Percentiles rank a stretch among this genome's conserved stretches.
These are phyloP conservation scores for Protaetia brevitarsis DNA, from an alignment of 1,140 invertebrate species.

Conservation along the genomic window DNA sequence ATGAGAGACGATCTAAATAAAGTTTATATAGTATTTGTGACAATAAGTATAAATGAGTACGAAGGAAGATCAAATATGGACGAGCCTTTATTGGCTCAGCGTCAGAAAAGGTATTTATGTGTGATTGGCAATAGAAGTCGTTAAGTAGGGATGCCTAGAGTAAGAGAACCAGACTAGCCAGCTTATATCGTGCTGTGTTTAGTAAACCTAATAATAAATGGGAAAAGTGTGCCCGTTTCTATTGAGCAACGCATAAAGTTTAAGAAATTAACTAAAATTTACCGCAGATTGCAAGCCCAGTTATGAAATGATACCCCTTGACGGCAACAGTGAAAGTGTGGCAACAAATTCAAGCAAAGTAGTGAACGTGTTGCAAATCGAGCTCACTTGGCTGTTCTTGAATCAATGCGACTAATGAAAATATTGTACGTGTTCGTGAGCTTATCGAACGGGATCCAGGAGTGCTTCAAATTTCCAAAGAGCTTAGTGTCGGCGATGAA, in stretches of 20 bases:
- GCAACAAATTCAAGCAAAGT: too few species aligned
- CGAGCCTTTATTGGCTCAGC: not conserved
- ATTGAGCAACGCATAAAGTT: constrained; percentile 3
- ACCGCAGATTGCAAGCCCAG: not conserved
- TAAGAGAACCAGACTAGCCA: not conserved
- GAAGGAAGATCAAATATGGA: not conserved
- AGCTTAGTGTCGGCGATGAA: constrained; percentile 1
- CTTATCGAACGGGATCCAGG: too few species aligned
- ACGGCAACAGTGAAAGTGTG: not conserved
- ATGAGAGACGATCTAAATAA: too few species aligned
- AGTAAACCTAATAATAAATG: not conserved
- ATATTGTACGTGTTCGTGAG: too few species aligned
- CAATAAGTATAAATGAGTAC: too few species aligned
- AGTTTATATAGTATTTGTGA: too few species aligned
- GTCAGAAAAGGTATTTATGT: constrained; percentile 1
- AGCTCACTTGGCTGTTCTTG: too few species aligned
- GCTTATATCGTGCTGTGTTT: too few species aligned
- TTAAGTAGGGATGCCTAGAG: constrained; percentile 5
- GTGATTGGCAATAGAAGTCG: constrained; percentile 4
- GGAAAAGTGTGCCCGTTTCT: constrained; percentile 5
- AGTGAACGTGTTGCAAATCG: too few species aligned
- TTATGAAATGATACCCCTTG: not conserved
- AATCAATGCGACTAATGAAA: too few species aligned
- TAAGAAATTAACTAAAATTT: constrained; percentile 6
- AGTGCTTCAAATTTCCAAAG: constrained; percentile 1